A percentile compares a stretch with the other conserved stretches of the same genome.
phyloP scores from a whole-genome alignment of 1,140 invertebrate species.

The Drosophila sp. region DNA sequence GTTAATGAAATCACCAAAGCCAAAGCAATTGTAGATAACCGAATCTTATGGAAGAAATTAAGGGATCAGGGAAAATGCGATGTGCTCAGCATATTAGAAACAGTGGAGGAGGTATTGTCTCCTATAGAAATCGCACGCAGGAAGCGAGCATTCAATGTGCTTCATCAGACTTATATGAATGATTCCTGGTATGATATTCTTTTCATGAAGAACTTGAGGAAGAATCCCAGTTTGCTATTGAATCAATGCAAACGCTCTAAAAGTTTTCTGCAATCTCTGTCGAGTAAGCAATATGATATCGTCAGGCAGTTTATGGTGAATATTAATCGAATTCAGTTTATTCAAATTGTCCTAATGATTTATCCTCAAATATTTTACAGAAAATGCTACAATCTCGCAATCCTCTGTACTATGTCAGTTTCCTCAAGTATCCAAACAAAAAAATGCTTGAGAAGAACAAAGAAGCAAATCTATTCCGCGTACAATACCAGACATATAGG shows the following conservation, averaged over 20 bases:
- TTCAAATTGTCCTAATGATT: too few species aligned
- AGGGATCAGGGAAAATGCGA: conserved; percentile 71
- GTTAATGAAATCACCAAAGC: conserved; percentile 51
- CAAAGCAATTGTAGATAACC: conserved; percentile 42
- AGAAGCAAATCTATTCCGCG: conserved; percentile 64
- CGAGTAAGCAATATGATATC: conserved; percentile 66
- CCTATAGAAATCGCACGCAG: conserved; percentile 70
- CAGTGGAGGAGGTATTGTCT: conserved; percentile 55
- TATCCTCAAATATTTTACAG: too few species aligned
- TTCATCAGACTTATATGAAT: conserved; percentile 72
- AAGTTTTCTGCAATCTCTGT: conserved; percentile 28
- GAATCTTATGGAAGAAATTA: conserved; percentile 74
- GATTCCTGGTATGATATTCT: conserved; percentile 75
- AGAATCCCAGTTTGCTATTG: conserved; percentile 59
- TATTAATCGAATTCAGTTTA: not conserved
- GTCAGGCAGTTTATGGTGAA: conserved; percentile 64
- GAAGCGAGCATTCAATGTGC: conserved; percentile 72
- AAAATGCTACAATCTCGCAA: conserved; percentile 80
- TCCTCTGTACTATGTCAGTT: conserved; percentile 67
- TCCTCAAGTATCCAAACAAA: conserved; percentile 67
- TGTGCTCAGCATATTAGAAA: conserved; percentile 70
- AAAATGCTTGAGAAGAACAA: conserved; percentile 54
- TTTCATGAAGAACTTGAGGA: conserved; percentile 67
- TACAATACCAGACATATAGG: conserved; percentile 79
- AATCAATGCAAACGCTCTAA: conserved; percentile 64